Evolutionary conservation across 2,888 invertebrate species (phyloP).

Genomic region (Oscheius sp.): DNA sequence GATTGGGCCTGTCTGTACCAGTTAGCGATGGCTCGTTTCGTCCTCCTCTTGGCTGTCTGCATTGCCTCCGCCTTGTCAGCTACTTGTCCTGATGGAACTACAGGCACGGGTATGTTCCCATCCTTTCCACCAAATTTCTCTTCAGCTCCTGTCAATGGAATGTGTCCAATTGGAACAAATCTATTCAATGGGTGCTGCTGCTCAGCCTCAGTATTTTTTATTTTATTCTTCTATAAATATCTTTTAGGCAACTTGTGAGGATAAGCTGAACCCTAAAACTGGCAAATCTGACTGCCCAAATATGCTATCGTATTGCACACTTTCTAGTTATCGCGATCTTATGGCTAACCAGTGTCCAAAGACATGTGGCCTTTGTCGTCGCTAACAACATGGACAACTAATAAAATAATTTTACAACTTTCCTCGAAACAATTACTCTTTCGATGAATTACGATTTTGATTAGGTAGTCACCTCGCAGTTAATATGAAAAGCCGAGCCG

Average conservation of each 20-base stretch:
- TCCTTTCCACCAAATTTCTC: too few relatives aligned
- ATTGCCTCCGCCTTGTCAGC: constrained; percentile 30
- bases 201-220: too few relatives aligned
- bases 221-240: too few relatives aligned
- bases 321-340: constrained; percentile 34
- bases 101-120: constrained; percentile 39
- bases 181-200: constrained; percentile 66
- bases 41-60: neutral
- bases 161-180: constrained; percentile 61
- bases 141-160: constrained; percentile 35
- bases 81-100: constrained; percentile 39
- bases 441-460: too few relatives aligned
- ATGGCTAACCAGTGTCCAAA: constrained; percentile 45
- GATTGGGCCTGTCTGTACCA: too few relatives aligned
- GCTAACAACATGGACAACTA: too few relatives aligned
- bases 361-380: too few relatives aligned
- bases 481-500: neutral
- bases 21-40: neutral
- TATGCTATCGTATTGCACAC: constrained; percentile 36
- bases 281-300: constrained; percentile 36
- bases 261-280: constrained; percentile 34
- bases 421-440: too few relatives aligned
- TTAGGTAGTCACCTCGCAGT: neutral
- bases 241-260: constrained; percentile 24
- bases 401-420: too few relatives aligned